Evolutionary conservation across 2,797 vertebrate species (phyloP), one percentile per base, ranked within the genome.

Genomic region (Pogonophryne albipinna): DNA sequence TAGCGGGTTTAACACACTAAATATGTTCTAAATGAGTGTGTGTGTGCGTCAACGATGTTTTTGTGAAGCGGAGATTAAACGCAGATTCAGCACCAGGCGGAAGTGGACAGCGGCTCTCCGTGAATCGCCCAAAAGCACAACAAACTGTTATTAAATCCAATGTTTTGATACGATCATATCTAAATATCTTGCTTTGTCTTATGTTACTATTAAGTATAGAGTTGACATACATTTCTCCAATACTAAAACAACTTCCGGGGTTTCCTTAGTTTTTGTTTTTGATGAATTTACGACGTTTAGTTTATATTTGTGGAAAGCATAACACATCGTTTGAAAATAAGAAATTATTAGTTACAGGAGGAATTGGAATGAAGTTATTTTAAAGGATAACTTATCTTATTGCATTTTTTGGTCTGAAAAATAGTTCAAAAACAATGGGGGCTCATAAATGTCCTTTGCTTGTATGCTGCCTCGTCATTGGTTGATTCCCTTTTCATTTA

Each of bases 21-120:
- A 46, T 63, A 1, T 46, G 45, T 38, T 52, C 20, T 47, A 3
- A n/a, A 34, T 0, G 15, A 50, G 57, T 50, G n/a, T 11, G 47
- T 20, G 23, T 42, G 51, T 20, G 68, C 74, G 80, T 2, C 16
- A 3, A 15, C 10, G 19, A 9, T 69, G 41, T n/a, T 57, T 0
- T 14, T 0, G 16, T 2, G 38, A n/a, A 16, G 70, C 46, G 14
- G 10, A n/a, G 76, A 57, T 62, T 76, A 89, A 78, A 20, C 50
- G 55, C 34, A 27, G 61, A 47, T 95, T 98, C 97, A 99, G 97
- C 95, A 98, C 97, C 88, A 10, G 53, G 14, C 12, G 17, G 20
- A 31, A 52, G 8, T 65, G 96, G 95, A 98, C 96, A 98, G 97
- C 96, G 82, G 67, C 93, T 57, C 49, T 57, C 49, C 10, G 64